These are phyloP conservation scores for Leptogaster cylindrica DNA, from an alignment of 2,888 invertebrate species.

Conservation along the genomic window DNA sequence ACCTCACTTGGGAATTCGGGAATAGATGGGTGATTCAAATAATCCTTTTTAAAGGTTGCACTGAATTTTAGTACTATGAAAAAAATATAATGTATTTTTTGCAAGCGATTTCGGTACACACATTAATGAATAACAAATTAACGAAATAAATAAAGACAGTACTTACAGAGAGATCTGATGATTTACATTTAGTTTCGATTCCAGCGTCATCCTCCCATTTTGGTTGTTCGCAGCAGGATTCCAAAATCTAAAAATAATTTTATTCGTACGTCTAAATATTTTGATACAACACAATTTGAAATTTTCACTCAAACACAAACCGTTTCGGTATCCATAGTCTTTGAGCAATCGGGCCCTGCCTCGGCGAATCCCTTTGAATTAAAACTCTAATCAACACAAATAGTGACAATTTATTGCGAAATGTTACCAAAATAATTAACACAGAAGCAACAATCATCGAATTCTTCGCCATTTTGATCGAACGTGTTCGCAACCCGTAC, in stretches of 20 bases:
- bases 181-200: neutral
- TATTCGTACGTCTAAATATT: neutral
- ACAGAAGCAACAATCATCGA: neutral
- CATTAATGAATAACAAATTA: too few species aligned
- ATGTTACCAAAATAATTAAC: conserved; percentile 1
- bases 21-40: too few species aligned
- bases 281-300: neutral
- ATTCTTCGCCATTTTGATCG: conserved; percentile 4
- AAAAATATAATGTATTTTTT: too few species aligned
- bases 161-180: neutral
- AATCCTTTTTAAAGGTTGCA: too few species aligned
- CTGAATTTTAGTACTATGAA: too few species aligned
- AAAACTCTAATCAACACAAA: neutral
- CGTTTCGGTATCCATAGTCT: conserved; percentile 7
- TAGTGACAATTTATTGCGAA: neutral
- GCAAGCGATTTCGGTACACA: too few species aligned
- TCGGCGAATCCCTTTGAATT: neutral
- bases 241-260: neutral
- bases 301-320: neutral
- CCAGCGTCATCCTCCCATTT: conserved; percentile 20
- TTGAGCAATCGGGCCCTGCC: conserved; percentile 8
- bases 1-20: too few species aligned
- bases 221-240: conserved; percentile 9
- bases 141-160: too few species aligned
- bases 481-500: neutral